These are phyloP conservation scores for Phrynocephalus guinanensis DNA, from an alignment of 2,797 vertebrate genomes.

Conservation along the genomic window DNA sequence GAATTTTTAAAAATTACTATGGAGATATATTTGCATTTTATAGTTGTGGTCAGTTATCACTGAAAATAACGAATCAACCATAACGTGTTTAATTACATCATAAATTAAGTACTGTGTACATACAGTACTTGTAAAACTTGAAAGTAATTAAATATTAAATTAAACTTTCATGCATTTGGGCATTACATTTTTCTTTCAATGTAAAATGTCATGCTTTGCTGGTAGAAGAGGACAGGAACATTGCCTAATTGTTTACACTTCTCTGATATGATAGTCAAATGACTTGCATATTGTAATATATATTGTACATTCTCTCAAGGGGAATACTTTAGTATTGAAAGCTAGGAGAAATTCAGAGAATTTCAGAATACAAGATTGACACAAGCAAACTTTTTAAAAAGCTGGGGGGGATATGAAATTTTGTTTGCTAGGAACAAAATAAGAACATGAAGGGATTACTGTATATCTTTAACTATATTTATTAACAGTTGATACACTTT, in stretches of 20 bases:
- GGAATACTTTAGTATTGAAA: background rate
- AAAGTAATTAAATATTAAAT: background rate
- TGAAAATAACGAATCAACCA: background rate
- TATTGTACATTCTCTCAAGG: background rate
- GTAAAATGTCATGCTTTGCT: background rate
- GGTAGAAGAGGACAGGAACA: background rate
- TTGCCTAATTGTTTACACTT: background rate
- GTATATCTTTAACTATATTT: background rate
- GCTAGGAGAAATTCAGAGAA: background rate
- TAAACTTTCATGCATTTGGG: background rate
- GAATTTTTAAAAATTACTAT: background rate
- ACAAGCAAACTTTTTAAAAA: background rate
- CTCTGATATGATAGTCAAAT: background rate
- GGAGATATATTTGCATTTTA: background rate
- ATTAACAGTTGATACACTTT: no score
- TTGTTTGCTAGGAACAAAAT: background rate
- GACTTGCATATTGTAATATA: background rate
- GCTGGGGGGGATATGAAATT: background rate
- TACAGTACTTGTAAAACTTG: background rate
- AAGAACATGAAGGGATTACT: background rate
- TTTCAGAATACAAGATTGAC: background rate
- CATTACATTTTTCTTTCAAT: constrained; percentile 3
- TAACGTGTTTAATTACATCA: background rate
- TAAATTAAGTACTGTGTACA: background rate
- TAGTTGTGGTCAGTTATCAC: background rate